A percentile compares a stretch with the other conserved stretches of the same genome.
These are phyloP conservation scores for Synanthedon myopaeformis DNA, from an alignment of 2,888 invertebrate genomes.

Conservation along the genomic window DNA sequence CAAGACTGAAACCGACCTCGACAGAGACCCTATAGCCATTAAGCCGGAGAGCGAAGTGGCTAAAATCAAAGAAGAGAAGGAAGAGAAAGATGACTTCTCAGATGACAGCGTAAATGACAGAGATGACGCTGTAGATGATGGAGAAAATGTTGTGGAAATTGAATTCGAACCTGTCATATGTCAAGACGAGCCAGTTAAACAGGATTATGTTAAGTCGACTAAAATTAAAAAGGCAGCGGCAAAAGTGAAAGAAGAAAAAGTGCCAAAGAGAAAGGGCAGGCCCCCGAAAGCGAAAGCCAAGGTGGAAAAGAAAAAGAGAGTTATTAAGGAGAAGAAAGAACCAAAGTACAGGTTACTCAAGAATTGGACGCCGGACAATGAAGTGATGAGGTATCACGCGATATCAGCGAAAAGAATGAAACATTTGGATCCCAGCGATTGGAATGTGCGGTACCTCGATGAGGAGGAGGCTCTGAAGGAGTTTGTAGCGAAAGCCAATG, in stretches of 20 bases:
- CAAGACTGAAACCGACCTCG: constrained; percentile 9
- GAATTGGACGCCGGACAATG: constrained; percentile 1
- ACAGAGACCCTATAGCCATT: constrained; percentile 2
- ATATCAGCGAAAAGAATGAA: constrained; percentile 12
- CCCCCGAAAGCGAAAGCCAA: neutral
- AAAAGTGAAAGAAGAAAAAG: neutral
- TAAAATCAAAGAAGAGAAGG: neutral
- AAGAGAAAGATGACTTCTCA: neutral
- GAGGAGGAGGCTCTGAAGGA: constrained; percentile 47
- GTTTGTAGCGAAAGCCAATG: constrained; percentile 29
- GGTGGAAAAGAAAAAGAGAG: neutral
- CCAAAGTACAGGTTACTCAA: neutral
- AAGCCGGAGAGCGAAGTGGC: neutral
- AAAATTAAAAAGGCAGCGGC: neutral
- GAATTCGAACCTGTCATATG: constrained; percentile 11
- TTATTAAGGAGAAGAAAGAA: neutral
- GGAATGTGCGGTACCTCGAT: constrained; percentile 38
- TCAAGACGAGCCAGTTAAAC: constrained; percentile 12
- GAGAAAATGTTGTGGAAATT: constrained; percentile 2
- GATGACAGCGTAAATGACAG: neutral
- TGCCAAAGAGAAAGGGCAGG: neutral
- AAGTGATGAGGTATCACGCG: neutral
- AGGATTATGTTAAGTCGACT: constrained; percentile 12
- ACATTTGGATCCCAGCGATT: constrained; percentile 31
- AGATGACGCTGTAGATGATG: constrained; percentile 2